Percentiles rank a stretch among this genome's conserved stretches.
phyloP scores from a whole-genome alignment of 2,113 vertebrate genomes.

The Motacilla tschutschensis region DNA sequence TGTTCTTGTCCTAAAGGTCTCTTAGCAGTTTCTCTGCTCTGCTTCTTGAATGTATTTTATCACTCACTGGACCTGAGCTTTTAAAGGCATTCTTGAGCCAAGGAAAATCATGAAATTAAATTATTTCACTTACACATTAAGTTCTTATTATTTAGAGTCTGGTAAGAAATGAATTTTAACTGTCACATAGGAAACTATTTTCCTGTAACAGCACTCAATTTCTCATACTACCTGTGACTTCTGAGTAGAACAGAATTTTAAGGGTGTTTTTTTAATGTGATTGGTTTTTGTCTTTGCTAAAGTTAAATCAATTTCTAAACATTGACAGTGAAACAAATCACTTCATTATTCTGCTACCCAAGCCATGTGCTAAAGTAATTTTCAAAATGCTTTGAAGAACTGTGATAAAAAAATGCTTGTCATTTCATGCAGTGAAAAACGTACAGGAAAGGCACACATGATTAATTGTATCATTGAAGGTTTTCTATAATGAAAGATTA shows the following conservation, averaged over 20 bases:
- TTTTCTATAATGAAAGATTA: neutral
- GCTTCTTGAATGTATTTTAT: neutral
- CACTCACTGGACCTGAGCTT: neutral
- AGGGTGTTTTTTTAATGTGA: rapidly evolving
- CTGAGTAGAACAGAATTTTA: neutral
- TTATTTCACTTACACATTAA: neutral
- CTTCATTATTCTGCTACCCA: neutral
- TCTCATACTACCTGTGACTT: neutral
- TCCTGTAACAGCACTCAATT: neutral
- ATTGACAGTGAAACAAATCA: neutral
- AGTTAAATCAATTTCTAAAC: neutral
- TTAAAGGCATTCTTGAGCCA: neutral
- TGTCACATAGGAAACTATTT: neutral
- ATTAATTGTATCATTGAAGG: neutral
- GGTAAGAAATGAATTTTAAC: neutral
- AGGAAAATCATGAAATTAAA: neutral
- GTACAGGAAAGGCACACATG: neutral
- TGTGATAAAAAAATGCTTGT: neutral
- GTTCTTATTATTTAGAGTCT: neutral
- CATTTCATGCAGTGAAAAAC: neutral
- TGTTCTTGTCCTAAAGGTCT: neutral
- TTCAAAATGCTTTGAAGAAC: neutral
- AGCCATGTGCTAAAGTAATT: neutral
- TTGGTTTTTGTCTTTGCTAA: neutral
- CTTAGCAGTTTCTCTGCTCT: neutral